Conservation (phyloP, 2,797 vertebrate species). For the Meda fulgida region DNA sequence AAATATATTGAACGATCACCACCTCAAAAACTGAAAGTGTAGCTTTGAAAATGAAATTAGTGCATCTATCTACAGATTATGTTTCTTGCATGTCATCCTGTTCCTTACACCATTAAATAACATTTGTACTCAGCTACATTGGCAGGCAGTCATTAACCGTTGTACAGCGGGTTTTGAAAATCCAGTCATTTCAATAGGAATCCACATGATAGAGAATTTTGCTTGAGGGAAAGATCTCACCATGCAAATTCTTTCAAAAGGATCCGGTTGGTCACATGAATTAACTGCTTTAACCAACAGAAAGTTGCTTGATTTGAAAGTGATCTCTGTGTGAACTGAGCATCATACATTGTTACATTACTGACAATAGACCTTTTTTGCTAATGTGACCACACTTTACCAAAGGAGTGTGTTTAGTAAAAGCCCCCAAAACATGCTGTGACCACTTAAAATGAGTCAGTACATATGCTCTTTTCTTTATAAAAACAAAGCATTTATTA, state of each 20-base stretch:
- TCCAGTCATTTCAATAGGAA: neutral
- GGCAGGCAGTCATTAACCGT: neutral
- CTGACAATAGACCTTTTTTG: neutral
- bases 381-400: neutral
- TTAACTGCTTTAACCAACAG: neutral
- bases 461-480: neutral
- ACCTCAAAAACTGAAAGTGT: conserved; percentile 1
- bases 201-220: neutral
- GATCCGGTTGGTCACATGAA: neutral
- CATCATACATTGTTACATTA: neutral
- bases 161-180: neutral
- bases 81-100: conserved; percentile 4
- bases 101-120: neutral
- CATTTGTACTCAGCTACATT: neutral
- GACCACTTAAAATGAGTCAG: neutral
- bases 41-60: neutral
- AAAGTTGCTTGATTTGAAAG: neutral
- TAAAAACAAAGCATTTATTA: conserved; percentile 37
- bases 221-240: too few relatives aligned
- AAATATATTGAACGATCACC: neutral
- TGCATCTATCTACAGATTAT: neutral
- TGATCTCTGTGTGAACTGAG: neutral
- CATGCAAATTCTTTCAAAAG: neutral
- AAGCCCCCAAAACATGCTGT: neutral
- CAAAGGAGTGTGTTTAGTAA: neutral